Base-by-base conservation (phyloP, 37 sponge, comb jelly and placozoan species). In the Cladorhizidae sp. region DNA sequence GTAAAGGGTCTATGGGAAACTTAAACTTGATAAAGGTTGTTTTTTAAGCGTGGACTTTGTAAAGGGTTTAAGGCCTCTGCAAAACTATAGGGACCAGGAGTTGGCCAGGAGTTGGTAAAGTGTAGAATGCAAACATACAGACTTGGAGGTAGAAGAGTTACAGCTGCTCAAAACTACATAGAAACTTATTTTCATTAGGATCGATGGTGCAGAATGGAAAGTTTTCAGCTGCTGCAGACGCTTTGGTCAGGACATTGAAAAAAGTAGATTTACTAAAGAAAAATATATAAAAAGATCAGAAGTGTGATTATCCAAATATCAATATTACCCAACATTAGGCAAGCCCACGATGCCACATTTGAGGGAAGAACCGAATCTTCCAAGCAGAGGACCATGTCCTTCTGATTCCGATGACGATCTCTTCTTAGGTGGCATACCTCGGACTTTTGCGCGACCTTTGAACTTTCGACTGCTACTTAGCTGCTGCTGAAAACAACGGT, bases 131-230 rank as follows among this genome's bases (percentile, higher is more conserved):
- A n/a, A n/a, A n/a, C n/a, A n/a, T n/a, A n/a, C n/a, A n/a, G n/a
- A n/a, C n/a, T n/a, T n/a, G n/a, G n/a, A n/a, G n/a, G n/a, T n/a
- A n/a, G n/a, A n/a, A n/a, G n/a, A n/a, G n/a, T n/a, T n/a, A 63
- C 15, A 63, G 28, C 11, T n/a, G n/a, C n/a, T n/a, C n/a, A n/a
- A n/a, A n/a, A n/a, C n/a, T n/a, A n/a, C n/a, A n/a, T n/a, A 26
- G 39, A 54, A 11, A 90, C 92, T 90, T 83, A 94, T 91, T 98
- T 83, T 98, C 96, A 85, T 98, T 95, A 32, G 95, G 98, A 39
- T 98, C 96, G 39, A 98, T 98, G 45, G 99, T 98, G 86, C 99
- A 98, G 92, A 98, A 98, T 18, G 99, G 99, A 51, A 95, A 98
- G 84, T 98, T 98, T 72, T 98, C 99, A 32, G 99, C 96, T 55